Base-by-base conservation (phyloP, 2,113 vertebrate species). In the Craseonycteris thonglongyai region DNA sequence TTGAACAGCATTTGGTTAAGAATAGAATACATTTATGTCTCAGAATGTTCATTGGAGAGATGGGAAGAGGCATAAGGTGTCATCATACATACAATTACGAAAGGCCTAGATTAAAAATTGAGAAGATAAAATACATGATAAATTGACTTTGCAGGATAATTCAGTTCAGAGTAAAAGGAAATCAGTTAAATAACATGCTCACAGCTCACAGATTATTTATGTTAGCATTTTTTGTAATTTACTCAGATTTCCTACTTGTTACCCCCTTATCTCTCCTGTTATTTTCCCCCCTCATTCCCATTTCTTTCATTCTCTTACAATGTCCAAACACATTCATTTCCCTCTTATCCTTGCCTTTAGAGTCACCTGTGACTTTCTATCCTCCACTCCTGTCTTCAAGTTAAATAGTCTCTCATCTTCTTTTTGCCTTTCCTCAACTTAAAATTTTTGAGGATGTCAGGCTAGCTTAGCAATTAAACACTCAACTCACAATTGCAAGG, bases 71-170 rank as follows among this genome's bases (percentile, higher is more conserved):
- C 42, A 30, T 45, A 38, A 56, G 30, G 4, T 10, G 49, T 58
- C 18, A 24, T 8, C 7, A 1, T 79, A 71, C 88, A 71, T 93
- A 81, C 35, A 88, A 80, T 56, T 30, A 76, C 8, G 22, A 69
- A 45, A 85, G 1, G 8, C 65, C 15, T 66, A 28, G 24, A 88
- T 80, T 92, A 75, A 96, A 95, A 81, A 76, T 45, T 26, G 35
- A 91, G 65, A 83, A 30, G 47, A 85, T 35, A 76, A 72, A 91
- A 68, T 38, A 45, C 15, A 47, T 59, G 71, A 71, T 69, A 61
- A 93, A 81, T 75, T 26, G 65, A 80, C n/a, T 22, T 22, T 85
- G 30, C 21, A 65, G 76, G 76, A 93, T 10, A 90, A 69, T 84
- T 74, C 33, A 49, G 56, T 79, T 72, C 11, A 83, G 38, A 63